Conservation (phyloP, 2,888 invertebrate species). For the Microctonus brassicae region DNA sequence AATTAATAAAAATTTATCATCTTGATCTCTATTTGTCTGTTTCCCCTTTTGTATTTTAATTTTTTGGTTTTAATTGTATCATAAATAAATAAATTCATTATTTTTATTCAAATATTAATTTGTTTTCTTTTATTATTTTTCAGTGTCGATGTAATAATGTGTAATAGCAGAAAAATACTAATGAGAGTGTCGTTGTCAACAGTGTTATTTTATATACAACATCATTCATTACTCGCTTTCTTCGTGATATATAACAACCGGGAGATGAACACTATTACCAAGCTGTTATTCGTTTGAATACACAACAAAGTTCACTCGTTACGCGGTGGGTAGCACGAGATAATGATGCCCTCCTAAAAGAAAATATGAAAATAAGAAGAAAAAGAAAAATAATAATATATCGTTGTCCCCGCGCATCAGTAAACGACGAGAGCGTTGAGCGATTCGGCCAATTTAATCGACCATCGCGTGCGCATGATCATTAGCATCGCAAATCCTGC, state of each 20-base stretch:
- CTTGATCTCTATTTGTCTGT: slow-evolving; percentile 31
- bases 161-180: not conserved
- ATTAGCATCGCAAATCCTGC: slow-evolving; percentile 29
- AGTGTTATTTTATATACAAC: not conserved
- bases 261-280: not conserved
- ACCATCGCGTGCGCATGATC: slow-evolving; percentile 35
- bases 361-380: slow-evolving; percentile 8
- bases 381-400: slow-evolving; percentile 8
- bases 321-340: not conserved
- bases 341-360: slow-evolving; percentile 12
- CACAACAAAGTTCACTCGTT: not conserved
- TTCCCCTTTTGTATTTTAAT: not conserved
- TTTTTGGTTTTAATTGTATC: not conserved
- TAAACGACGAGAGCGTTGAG: slow-evolving; percentile 7
- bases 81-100: not conserved
- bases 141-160: not conserved
- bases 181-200: slow-evolving; percentile 14
- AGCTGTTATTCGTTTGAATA: not conserved
- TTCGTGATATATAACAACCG: slow-evolving; percentile 6
- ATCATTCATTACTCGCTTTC: not conserved
- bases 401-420: not conserved
- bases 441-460: slow-evolving; percentile 19
- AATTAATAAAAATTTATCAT: slow-evolving; percentile 48
- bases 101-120: not conserved
- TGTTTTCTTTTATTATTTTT: not conserved